These are phyloP conservation scores for Ivindomyrus marchei DNA, from an alignment of 2,113 vertebrate species.

Conservation along the genomic window DNA sequence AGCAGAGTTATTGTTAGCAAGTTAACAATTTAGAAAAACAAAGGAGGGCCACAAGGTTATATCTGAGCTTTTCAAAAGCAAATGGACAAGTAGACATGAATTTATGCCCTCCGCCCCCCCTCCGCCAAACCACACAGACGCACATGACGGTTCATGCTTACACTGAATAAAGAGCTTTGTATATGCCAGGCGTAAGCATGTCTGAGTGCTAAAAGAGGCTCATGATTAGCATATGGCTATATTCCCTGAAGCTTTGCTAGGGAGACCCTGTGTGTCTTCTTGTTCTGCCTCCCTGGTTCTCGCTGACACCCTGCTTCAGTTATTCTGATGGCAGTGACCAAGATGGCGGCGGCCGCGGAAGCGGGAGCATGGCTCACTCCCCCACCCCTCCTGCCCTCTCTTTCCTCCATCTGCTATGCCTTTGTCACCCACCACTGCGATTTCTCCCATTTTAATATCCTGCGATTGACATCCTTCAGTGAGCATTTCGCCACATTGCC, in stretches of 20 bases:
- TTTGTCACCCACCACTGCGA: background rate
- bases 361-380: background rate
- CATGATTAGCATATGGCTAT: constrained; percentile 1
- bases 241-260: background rate
- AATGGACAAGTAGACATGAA: background rate
- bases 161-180: background rate
- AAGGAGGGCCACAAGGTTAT: background rate
- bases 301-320: background rate
- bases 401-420: background rate
- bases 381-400: background rate
- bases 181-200: background rate
- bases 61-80: background rate
- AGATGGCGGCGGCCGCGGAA: background rate
- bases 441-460: constrained; percentile 16
- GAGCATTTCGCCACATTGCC: background rate
- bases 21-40: background rate
- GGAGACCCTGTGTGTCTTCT: background rate
- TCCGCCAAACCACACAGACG: background rate
- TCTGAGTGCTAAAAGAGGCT: background rate
- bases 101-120: background rate
- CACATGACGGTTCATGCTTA: background rate
- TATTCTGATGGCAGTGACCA: background rate
- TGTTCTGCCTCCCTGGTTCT: background rate
- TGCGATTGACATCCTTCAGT: constrained; percentile 10
- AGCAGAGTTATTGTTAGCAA: too few relatives aligned